phyloP scores from a whole-genome alignment of 2,797 vertebrate species.

The Caiman crocodilus region DNA sequence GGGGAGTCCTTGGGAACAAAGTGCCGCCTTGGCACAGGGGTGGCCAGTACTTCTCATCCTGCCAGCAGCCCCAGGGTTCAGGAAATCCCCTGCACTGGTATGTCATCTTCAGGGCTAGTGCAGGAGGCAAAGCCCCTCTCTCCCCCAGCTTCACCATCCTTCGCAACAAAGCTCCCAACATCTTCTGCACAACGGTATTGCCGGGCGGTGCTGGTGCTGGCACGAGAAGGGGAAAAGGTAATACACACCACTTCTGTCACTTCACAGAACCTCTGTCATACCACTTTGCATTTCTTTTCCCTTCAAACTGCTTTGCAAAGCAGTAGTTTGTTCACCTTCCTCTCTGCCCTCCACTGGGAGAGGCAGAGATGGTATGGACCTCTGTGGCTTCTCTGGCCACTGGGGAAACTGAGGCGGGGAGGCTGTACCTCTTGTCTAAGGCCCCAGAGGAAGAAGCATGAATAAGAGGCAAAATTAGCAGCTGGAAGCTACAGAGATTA shows the following conservation, averaged over 20 bases:
- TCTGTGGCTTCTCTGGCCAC: neutral
- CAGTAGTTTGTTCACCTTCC: neutral
- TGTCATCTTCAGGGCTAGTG: no score
- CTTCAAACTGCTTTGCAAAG: neutral
- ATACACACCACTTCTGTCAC: fast-evolving
- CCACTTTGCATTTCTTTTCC: neutral
- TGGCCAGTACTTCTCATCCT: neutral
- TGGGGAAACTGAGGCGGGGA: neutral
- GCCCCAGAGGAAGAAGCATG: neutral
- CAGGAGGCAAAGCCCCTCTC: no score
- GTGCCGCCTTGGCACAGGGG: neutral
- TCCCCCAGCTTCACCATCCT: no score
- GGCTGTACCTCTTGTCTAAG: neutral
- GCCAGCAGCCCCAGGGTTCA: neutral
- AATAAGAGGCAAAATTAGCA: neutral
- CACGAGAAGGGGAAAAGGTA: neutral
- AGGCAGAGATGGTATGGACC: neutral
- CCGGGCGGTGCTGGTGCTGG: neutral
- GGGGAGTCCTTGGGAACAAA: neutral
- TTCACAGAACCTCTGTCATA: neutral
- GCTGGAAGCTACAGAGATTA: neutral
- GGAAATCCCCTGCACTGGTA: no score
- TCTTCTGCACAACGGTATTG: fast-evolving
- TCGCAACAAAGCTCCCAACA: fast-evolving
- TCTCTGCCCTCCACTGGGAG: neutral